Evolutionary conservation across 2,113 vertebrate species (phyloP).

Genomic region (Orthonyx spaldingii): DNA sequence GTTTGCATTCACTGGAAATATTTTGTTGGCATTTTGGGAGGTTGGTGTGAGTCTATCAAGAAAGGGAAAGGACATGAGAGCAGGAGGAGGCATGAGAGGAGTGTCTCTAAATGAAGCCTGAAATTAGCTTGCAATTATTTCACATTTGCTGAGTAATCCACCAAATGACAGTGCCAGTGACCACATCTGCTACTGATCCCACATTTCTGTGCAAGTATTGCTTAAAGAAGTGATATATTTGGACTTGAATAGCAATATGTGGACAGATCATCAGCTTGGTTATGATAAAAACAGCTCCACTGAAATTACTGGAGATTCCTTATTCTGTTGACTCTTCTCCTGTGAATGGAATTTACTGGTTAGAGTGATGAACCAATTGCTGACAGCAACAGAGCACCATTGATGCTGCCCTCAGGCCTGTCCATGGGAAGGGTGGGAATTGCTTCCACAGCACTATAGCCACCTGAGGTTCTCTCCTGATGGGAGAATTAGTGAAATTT

Average conservation of each 20-base stretch:
- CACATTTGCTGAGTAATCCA: not conserved
- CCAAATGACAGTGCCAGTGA: not conserved
- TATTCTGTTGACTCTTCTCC: not conserved
- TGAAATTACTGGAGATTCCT: not conserved
- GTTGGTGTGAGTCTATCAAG: not conserved
- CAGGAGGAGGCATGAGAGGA: not conserved
- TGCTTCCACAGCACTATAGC: not conserved
- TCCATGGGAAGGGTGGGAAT: not conserved
- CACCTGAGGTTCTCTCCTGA: not conserved
- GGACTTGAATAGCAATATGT: not conserved
- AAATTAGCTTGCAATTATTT: not conserved
- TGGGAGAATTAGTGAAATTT: not conserved
- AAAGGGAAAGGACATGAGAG: not conserved
- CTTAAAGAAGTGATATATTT: not conserved
- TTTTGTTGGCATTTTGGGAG: not conserved
- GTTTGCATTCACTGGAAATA: not conserved
- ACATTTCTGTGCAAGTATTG: not conserved
- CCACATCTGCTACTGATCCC: not conserved
- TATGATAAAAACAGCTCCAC: not conserved
- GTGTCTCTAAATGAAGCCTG: not conserved
- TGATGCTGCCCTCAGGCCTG: not conserved
- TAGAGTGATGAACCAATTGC: not conserved
- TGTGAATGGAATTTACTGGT: not conserved
- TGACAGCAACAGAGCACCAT: not conserved
- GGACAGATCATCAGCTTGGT: not conserved